Base-by-base conservation (phyloP, 2,113 vertebrate species). In the Hystrix cristata region DNA sequence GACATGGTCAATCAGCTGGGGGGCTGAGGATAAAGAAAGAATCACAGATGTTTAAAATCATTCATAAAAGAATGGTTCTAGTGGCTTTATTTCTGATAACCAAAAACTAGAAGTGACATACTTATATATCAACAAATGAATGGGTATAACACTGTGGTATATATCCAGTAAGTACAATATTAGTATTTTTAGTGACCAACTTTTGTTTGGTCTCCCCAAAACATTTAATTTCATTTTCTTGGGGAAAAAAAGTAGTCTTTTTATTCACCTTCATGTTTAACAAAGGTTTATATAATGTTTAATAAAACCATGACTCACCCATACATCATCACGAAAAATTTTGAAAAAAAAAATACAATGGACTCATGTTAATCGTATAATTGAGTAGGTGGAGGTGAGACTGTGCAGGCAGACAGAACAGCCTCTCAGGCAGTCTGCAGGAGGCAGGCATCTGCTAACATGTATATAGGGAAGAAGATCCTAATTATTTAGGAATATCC, bases 121-220 rank as follows among this genome's bases (percentile, higher is more conserved):
- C 25, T 65, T 67, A 7, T 74, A 25, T 15, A 57, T 80, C 31
- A 82, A 57, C 3, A 51, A 31, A 25, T 86, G n/a, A 79, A 57
- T 43, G 19, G 5, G 27, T 67, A 82, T 25, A 7, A 31, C 62
- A 46, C 14, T 92, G 34, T 59, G 25, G 1, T 46, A 15, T 53
- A 60, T 14, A 55, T 48, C 55, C 31, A 78, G 29, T 51, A 43
- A 65, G 5, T 57, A 7, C 6, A 53, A 65, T 72, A 72, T 80
- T 67, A 67, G 18, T 29, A 60, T 59, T 65, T 60, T 94, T 43
- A 79, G 29, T 53, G 48, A 51, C 7, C 57, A 87, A 86, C 3
- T 57, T 89, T 60, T 67, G 60, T 76, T 93, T 90, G 62, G 60
- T 34, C n/a, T 91, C 87, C 59, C 19, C 57, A 46, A 84, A 78